These are phyloP conservation scores for Tetramorium bicarinatum DNA, from an alignment of 2,888 invertebrate genomes.

Conservation along the genomic window DNA sequence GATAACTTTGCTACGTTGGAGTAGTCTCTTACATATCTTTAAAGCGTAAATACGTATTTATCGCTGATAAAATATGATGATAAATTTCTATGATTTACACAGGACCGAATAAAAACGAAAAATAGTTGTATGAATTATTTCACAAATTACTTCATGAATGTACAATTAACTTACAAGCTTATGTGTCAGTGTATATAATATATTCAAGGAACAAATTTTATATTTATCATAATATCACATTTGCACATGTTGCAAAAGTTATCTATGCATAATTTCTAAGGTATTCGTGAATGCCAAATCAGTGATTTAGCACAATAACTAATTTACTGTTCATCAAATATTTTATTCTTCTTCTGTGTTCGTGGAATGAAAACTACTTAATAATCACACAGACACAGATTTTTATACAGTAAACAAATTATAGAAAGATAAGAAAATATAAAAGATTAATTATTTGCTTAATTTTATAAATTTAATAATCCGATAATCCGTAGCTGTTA, in stretches of 20 bases:
- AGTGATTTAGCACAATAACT: not conserved
- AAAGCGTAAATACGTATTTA: slow-evolving; percentile 6
- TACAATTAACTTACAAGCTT: slow-evolving; percentile 7
- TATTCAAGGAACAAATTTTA: not conserved
- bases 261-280: slow-evolving; percentile 1
- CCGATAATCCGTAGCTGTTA: not conserved
- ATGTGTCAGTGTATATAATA: not conserved
- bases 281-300: not conserved
- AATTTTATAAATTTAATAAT: not conserved
- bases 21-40: slow-evolving; percentile 9
- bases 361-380: not conserved
- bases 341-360: not conserved
- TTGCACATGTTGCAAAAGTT: not conserved
- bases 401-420: not conserved
- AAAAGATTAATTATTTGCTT: not conserved
- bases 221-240: not conserved
- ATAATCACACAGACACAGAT: slow-evolving; percentile 1
- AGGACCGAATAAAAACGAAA: not conserved
- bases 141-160: slow-evolving; percentile 7
- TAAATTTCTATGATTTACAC: slow-evolving; percentile 8
- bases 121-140: not conserved
- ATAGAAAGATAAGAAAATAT: not conserved
- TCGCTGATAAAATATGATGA: slow-evolving; percentile 1
- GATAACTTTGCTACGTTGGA: slow-evolving; percentile 19
- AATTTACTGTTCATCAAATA: slow-evolving; percentile 12